These are phyloP conservation scores for Colinus virginianus DNA, from an alignment of 2,113 vertebrate genomes.

Conservation along the genomic window DNA sequence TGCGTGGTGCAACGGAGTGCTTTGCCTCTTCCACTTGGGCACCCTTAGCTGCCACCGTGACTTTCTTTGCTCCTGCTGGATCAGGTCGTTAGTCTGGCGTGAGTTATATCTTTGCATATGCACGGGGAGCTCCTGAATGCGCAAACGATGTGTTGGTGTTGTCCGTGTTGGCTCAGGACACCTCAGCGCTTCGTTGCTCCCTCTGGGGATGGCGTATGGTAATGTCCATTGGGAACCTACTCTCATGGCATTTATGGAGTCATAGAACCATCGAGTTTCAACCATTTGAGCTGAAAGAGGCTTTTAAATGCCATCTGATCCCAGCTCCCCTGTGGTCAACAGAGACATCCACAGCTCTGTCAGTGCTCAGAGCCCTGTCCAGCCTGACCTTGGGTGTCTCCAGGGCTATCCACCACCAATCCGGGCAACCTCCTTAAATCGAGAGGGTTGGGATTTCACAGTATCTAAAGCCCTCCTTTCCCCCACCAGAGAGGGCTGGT, in stretches of 20 bases:
- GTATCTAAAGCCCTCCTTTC: neutral
- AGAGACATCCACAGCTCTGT: too few species aligned
- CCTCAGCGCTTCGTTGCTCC: neutral
- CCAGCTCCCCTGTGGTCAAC: too few species aligned
- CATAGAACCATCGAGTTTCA: too few species aligned
- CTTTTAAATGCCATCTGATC: too few species aligned
- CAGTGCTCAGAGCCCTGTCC: too few species aligned
- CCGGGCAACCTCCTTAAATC: neutral
- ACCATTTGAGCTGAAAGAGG: too few species aligned
- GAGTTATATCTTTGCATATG: neutral
- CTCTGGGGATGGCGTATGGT: neutral
- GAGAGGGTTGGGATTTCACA: neutral
- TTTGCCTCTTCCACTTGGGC: neutral
- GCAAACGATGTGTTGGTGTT: too few species aligned
- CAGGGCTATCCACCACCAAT: too few species aligned
- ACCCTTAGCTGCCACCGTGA: neutral
- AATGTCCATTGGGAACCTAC: neutral
- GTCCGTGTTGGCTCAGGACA: neutral
- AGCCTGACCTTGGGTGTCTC: too few species aligned
- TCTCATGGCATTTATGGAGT: neutral
- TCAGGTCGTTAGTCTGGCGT: neutral
- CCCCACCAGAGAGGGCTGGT: accelerated
- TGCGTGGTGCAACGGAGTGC: neutral
- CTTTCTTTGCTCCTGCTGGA: neutral
- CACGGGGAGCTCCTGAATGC: neutral